phyloP scores from a whole-genome alignment of 2,888 invertebrate species.

The Nomada ferruginata region DNA sequence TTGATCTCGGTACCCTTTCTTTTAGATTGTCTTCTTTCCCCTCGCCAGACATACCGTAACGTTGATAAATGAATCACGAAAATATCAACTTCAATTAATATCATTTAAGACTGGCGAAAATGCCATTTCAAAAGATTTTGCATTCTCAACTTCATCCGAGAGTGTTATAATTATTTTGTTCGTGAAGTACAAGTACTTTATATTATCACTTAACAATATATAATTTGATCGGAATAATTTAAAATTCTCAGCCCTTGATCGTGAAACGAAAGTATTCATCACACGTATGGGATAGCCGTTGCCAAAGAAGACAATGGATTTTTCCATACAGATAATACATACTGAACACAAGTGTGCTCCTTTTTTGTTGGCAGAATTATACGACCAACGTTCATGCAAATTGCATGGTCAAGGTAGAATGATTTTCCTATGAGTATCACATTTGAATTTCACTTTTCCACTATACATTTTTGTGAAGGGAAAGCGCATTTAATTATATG shows the following conservation, averaged over 20 bases:
- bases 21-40: conserved; percentile 7
- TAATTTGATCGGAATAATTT: neutral
- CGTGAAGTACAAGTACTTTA: neutral
- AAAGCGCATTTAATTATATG: conserved; percentile 23
- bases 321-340: neutral
- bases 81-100: no score
- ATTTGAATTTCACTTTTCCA: conserved; percentile 35
- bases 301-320: neutral
- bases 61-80: neutral
- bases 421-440: conserved; percentile 2
- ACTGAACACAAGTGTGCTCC: neutral
- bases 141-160: no score
- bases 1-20: conserved; percentile 71
- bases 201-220: neutral
- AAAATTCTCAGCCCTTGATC: neutral
- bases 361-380: conserved; percentile 4
- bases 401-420: conserved; percentile 15
- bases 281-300: neutral
- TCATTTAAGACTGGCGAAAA: no score
- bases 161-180: no score
- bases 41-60: neutral
- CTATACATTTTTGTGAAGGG: conserved; percentile 26
- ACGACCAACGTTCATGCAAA: conserved; percentile 16
- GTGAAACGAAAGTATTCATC: neutral
- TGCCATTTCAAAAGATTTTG: no score